Conservation (phyloP, 2,113 vertebrate genomes). For the Pollachius pollachius region DNA sequence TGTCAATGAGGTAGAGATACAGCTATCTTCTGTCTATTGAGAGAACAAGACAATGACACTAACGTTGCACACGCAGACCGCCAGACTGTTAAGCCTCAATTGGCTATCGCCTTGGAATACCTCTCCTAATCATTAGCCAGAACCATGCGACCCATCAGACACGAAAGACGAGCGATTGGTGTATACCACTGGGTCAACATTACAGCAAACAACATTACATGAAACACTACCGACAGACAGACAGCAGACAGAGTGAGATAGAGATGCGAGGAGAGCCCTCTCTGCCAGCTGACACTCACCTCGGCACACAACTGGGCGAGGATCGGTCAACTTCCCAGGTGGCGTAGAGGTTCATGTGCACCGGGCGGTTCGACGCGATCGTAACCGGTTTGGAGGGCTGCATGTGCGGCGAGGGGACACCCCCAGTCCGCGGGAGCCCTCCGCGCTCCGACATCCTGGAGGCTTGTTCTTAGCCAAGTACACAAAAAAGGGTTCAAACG, state of each 20-base stretch:
- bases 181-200: slow-evolving; percentile 24
- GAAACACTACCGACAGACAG: neutral
- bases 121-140: neutral
- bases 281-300: slow-evolving; percentile 61
- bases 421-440: slow-evolving; percentile 74
- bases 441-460: slow-evolving; percentile 76
- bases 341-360: slow-evolving; percentile 91
- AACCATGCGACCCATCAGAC: no score
- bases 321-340: slow-evolving; percentile 92
- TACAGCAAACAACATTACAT: slow-evolving; percentile 2
- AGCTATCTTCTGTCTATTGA: slow-evolving; percentile 4
- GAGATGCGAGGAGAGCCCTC: no score
- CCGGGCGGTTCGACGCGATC: slow-evolving; percentile 79
- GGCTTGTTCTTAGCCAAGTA: slow-evolving; percentile 24
- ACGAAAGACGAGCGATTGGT: neutral
- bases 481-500: slow-evolving; percentile 19
- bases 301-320: slow-evolving; percentile 88
- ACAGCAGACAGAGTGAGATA: no score
- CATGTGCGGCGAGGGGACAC: slow-evolving; percentile 73
- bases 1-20: neutral
- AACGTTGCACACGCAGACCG: no score
- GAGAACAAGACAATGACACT: no score
- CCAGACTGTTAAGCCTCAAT: no score
- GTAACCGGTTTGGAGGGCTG: slow-evolving; percentile 78
- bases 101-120: neutral